phyloP scores from a whole-genome alignment of 1,140 invertebrate species.

The Mya arenaria region DNA sequence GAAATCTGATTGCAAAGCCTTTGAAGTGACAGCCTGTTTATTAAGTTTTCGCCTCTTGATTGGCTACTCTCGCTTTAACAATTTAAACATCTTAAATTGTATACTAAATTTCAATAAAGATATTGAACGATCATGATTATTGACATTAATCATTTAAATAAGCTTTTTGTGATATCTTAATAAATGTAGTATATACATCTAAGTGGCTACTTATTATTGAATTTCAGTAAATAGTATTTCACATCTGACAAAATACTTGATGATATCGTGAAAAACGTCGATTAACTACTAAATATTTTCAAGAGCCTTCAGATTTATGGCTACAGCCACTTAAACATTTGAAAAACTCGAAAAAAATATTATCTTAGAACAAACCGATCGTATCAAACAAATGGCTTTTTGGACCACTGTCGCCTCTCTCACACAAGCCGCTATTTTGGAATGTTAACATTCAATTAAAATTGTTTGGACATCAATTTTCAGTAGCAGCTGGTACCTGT shows the following conservation, averaged over 20 bases:
- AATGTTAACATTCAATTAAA: no score
- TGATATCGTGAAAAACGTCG: conserved; percentile 28
- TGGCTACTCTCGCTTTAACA: conserved; percentile 6
- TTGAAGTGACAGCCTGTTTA: conserved; percentile 50
- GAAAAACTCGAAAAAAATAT: no score
- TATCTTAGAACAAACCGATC: no score
- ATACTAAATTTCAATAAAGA: conserved; percentile 29
- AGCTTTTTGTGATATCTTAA: conserved; percentile 42
- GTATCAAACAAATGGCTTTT: no score
- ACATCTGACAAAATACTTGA: conserved; percentile 30
- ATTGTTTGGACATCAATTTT: no score
- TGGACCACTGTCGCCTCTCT: no score
- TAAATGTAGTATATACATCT: conserved; percentile 34
- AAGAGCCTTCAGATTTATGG: no score
- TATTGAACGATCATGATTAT: conserved; percentile 9
- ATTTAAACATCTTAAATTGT: background rate
- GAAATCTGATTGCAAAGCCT: no score
- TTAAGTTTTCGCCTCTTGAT: background rate
- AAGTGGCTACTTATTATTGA: conserved; percentile 33
- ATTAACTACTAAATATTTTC: no score
- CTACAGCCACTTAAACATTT: no score
- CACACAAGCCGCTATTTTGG: no score
- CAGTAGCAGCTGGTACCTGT: no score
- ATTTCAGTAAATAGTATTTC: conserved; percentile 31
- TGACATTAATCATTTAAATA: conserved; percentile 57